Evolutionary conservation across 2,888 invertebrate species (phyloP).

Genomic region (Hedychridium roseum): DNA sequence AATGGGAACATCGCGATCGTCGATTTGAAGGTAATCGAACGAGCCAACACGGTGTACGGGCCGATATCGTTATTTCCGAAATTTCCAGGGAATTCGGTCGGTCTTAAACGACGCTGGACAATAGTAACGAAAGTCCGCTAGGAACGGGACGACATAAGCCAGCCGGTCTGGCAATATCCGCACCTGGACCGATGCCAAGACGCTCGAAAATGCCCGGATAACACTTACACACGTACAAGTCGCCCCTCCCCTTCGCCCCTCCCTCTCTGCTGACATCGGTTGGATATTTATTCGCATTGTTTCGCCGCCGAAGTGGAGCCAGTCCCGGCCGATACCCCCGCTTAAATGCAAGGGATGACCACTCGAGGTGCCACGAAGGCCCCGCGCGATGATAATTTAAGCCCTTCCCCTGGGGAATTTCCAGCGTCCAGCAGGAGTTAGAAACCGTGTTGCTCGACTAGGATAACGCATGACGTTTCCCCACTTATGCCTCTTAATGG

Average conservation of each 20-base stretch:
- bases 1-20: no score
- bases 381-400: no score
- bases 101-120: slow-evolving; percentile 46
- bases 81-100: slow-evolving; percentile 41
- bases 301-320: slow-evolving; percentile 40
- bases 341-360: slow-evolving; percentile 23
- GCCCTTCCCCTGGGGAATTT: no score
- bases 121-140: slow-evolving; percentile 45
- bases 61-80: slow-evolving; percentile 50
- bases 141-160: slow-evolving; percentile 32
- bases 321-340: no score
- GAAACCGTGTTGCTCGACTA: no score
- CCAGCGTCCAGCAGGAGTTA: no score
- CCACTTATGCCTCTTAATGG: no score
- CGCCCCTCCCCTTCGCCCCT: slow-evolving; percentile 10
- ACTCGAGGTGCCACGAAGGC: no score
- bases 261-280: slow-evolving; percentile 18
- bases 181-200: slow-evolving; percentile 53
- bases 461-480: no score
- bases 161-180: slow-evolving; percentile 45
- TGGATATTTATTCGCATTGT: slow-evolving; percentile 56
- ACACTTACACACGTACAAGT: slow-evolving; percentile 29
- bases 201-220: slow-evolving; percentile 51
- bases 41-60: no score
- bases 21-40: no score